A percentile compares a stretch with the other conserved stretches of the same genome.
These are phyloP conservation scores for Orchesellides sinensis DNA, from an alignment of 2,888 invertebrate species.

Conservation along the genomic window DNA sequence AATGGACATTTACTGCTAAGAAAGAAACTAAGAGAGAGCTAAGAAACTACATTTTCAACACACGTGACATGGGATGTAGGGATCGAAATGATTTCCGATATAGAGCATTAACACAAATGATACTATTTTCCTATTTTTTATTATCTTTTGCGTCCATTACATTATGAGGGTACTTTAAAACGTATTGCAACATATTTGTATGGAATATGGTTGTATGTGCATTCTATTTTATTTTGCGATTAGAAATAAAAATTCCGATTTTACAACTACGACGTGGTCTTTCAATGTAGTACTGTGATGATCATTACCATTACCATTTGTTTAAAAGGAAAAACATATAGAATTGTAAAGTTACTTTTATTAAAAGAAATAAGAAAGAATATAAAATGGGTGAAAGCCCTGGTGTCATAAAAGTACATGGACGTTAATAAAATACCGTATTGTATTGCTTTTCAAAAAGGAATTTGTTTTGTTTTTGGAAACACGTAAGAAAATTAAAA, in stretches of 20 bases:
- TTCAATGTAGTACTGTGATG: constrained; percentile 28
- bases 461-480: constrained; percentile 14
- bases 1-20: constrained; percentile 37
- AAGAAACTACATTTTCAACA: constrained; percentile 31
- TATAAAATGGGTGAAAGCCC: neutral
- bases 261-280: constrained; percentile 16
- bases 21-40: too few relatives aligned
- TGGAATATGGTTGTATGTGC: too few relatives aligned
- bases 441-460: constrained; percentile 27
- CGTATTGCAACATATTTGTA: too few relatives aligned
- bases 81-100: neutral
- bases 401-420: constrained; percentile 33
- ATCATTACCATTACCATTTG: constrained; percentile 55
- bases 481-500: neutral
- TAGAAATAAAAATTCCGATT: constrained; percentile 11
- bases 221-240: too few relatives aligned
- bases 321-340: constrained; percentile 38
- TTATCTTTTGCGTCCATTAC: neutral
- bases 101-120: neutral
- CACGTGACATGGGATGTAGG: neutral
- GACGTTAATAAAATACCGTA: constrained; percentile 15
- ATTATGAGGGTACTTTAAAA: too few relatives aligned
- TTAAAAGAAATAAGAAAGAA: neutral
- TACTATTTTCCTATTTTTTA: neutral
- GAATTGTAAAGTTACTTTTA: neutral